These are phyloP conservation scores for Drosophila sulfurigaster DNA, from an alignment of 1,140 invertebrate genomes.

Conservation along the genomic window DNA sequence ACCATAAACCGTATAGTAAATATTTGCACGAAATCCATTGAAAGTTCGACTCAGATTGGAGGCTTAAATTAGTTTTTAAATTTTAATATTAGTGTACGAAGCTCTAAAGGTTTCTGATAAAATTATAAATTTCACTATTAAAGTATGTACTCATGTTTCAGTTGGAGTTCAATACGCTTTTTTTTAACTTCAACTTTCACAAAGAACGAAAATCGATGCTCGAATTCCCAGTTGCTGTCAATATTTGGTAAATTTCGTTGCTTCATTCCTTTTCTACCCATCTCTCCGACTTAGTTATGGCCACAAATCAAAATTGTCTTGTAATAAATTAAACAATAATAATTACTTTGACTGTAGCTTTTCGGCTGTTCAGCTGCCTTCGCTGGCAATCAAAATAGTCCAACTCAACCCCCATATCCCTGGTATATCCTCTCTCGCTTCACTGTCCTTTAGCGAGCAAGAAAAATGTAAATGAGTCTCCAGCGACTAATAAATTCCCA, in stretches of 20 bases:
- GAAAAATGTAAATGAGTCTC: conserved; percentile 80
- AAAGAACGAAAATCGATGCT: not conserved
- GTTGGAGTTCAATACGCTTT: no score
- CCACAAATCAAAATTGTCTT: conserved; percentile 71
- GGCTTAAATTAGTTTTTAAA: no score
- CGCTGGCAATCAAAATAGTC: conserved; percentile 36
- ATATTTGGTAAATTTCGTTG: not conserved
- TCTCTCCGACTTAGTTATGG: not conserved
- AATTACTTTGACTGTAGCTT: conserved; percentile 59
- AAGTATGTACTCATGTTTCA: no score
- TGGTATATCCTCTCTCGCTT: not conserved
- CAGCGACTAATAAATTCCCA: conserved; percentile 80
- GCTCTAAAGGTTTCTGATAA: no score
- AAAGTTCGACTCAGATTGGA: no score
- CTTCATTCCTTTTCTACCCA: conserved; percentile 2
- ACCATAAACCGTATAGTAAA: no score
- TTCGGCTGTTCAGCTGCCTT: conserved; percentile 23
- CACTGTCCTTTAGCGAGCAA: not conserved
- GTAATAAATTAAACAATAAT: conserved; percentile 81
- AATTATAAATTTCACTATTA: no score
- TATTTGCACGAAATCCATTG: no score
- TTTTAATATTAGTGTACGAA: no score
- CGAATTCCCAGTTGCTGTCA: not conserved
- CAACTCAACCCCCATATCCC: conserved; percentile 7
- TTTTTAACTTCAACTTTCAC: not conserved